phyloP scores from a whole-genome alignment of 2,797 vertebrate genomes.

The Neoniphon sammara region DNA sequence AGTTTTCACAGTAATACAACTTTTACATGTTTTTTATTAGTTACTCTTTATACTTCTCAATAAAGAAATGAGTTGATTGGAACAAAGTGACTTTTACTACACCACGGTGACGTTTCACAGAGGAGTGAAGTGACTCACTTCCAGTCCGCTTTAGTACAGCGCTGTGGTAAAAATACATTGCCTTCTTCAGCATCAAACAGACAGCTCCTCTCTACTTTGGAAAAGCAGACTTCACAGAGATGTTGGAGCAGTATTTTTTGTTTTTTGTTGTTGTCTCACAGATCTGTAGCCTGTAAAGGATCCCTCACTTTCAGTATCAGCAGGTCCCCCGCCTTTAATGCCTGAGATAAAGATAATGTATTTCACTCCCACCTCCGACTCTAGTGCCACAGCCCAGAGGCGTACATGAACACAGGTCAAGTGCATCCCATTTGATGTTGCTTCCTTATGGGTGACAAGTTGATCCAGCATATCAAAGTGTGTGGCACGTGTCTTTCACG shows the following conservation, averaged over 20 bases:
- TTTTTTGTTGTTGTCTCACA: neutral
- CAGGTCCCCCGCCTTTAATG: constrained; percentile 21
- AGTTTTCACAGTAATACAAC: constrained; percentile 5
- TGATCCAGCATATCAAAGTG: constrained; percentile 53
- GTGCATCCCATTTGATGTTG: constrained; percentile 64
- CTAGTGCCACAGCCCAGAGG: constrained; percentile 54
- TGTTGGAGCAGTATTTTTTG: neutral
- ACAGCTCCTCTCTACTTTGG: constrained; percentile 19
- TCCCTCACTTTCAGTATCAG: neutral
- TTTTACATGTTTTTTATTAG: neutral
- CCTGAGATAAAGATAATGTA: constrained; percentile 44
- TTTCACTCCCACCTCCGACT: constrained; percentile 51
- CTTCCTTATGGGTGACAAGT: constrained; percentile 59
- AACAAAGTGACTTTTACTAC: constrained; percentile 3
- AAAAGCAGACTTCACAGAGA: constrained; percentile 26
- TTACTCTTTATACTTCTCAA: neutral
- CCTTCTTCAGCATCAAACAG: constrained; percentile 11
- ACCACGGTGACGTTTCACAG: constrained; percentile 6
- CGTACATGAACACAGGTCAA: constrained; percentile 71
- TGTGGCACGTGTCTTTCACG: constrained; percentile 56
- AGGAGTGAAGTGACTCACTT: neutral
- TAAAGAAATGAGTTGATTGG: constrained; percentile 3
- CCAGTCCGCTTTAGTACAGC: constrained; percentile 3
- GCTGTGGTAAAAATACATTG: constrained; percentile 32
- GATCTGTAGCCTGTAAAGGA: constrained; percentile 24